A percentile compares a stretch with the other conserved stretches of the same genome.
Evolutionary conservation across 1,140 invertebrate species (phyloP).

Genomic region (Camponotus vicinus): DNA sequence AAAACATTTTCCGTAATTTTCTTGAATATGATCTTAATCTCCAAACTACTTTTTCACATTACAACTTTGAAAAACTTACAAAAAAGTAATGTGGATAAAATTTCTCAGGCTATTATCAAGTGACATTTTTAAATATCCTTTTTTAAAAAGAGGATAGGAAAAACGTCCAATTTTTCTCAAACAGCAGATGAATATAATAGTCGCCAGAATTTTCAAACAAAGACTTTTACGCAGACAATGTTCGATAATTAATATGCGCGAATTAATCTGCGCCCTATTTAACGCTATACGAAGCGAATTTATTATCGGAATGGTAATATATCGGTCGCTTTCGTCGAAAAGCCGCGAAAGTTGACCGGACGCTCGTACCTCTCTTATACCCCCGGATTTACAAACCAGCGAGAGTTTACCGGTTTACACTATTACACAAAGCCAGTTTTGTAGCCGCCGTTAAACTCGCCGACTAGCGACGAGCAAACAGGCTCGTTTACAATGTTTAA

Average conservation of each 20-base stretch:
- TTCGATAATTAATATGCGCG: not conserved
- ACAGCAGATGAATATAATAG: not conserved
- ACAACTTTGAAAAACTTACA: too few relatives aligned
- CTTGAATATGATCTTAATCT: too few relatives aligned
- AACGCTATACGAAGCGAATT: not conserved
- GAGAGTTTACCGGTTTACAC: conserved; percentile 47
- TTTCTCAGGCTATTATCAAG: too few relatives aligned
- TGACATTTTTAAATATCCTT: too few relatives aligned
- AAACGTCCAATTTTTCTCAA: not conserved
- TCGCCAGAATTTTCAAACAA: not conserved
- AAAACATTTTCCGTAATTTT: too few relatives aligned
- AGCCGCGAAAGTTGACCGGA: conserved; percentile 3
- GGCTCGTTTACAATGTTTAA: conserved; percentile 34
- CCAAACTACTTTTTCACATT: too few relatives aligned
- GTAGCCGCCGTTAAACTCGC: conserved; percentile 15
- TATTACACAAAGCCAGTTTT: conserved; percentile 43
- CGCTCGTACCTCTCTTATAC: not conserved
- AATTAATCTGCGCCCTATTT: not conserved
- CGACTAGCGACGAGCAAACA: conserved; percentile 27
- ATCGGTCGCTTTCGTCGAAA: not conserved
- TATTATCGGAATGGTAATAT: conserved; percentile 12
- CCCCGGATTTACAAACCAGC: conserved; percentile 1
- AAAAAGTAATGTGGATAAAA: too few relatives aligned
- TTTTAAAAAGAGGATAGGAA: too few relatives aligned
- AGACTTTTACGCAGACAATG: not conserved